phyloP scores from a whole-genome alignment of 1,140 invertebrate genomes.

The Nasonia vitripennis region DNA sequence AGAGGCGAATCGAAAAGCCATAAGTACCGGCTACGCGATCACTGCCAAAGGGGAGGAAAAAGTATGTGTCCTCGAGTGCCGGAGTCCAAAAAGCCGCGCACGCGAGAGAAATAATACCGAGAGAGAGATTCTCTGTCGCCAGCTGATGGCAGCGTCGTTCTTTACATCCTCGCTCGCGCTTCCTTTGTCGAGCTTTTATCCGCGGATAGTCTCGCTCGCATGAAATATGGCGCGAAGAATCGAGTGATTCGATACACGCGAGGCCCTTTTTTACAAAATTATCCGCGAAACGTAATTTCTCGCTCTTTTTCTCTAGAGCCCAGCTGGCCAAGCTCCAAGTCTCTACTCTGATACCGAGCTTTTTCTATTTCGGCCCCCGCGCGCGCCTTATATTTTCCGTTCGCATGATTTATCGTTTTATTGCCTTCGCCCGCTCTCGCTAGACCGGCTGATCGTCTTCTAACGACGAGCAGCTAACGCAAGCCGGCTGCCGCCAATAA shows the following conservation, averaged over 20 bases:
- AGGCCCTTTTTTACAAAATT: neutral
- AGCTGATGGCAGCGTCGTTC: neutral
- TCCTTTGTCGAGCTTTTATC: conserved; percentile 17
- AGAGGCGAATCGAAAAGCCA: conserved; percentile 62
- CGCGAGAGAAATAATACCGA: neutral
- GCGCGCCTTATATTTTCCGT: conserved; percentile 60
- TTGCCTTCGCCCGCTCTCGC: conserved; percentile 36
- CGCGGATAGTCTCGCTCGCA: neutral
- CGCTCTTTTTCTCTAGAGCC: conserved; percentile 25
- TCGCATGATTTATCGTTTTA: conserved; percentile 66
- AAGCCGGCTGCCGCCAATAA: conserved; percentile 18
- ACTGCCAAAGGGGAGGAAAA: conserved; percentile 50
- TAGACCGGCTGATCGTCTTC: conserved; percentile 17
- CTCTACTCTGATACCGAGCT: conserved; percentile 61
- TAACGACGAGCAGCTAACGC: neutral
- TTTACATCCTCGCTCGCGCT: neutral
- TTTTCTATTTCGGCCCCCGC: conserved; percentile 63
- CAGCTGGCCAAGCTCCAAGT: conserved; percentile 65
- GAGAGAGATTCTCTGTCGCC: neutral
- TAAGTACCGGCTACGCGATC: conserved; percentile 53
- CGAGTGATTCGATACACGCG: neutral
- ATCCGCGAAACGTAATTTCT: neutral
- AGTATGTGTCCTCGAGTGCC: neutral
- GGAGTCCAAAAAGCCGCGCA: neutral
- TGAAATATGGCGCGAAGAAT: neutral